phyloP scores from a whole-genome alignment of 2,888 invertebrate species.

The Chaetogeoica ovagalla region DNA sequence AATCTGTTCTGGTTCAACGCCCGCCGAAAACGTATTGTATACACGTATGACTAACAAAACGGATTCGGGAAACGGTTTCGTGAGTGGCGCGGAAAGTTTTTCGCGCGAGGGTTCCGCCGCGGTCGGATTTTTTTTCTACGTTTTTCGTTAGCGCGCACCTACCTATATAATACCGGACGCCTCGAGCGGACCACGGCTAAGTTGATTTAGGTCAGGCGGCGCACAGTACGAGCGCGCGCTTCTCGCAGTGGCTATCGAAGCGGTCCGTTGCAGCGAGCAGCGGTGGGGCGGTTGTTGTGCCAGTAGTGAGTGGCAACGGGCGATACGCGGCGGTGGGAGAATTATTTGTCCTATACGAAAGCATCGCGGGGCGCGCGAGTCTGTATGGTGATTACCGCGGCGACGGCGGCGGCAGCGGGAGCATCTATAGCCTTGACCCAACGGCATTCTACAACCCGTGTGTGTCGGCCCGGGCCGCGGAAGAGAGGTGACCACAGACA shows the following conservation, averaged over 20 bases:
- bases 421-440: conserved; percentile 53
- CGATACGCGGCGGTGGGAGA: conserved; percentile 37
- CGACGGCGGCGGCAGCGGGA: conserved; percentile 22
- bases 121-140: conserved; percentile 3
- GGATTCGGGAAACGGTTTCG: background rate
- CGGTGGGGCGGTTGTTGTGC: background rate
- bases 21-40: too few species aligned
- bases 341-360: conserved; percentile 49
- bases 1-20: too few species aligned
- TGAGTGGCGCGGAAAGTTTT: conserved; percentile 11
- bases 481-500: conserved; percentile 53
- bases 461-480: conserved; percentile 49
- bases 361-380: conserved; percentile 48
- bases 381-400: conserved; percentile 40
- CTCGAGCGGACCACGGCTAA: conserved; percentile 33
- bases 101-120: background rate
- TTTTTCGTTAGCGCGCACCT: conserved; percentile 47
- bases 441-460: conserved; percentile 52
- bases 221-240: conserved; percentile 4
- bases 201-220: conserved; percentile 51
- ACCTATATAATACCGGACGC: conserved; percentile 1
- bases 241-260: conserved; percentile 2
- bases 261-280: background rate
- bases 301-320: too few species aligned
- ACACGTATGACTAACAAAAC: conserved; percentile 8